A percentile compares a stretch with the other conserved stretches of the same genome.
Conservation (phyloP, 2,888 invertebrate species). For the Augiades crinisus region DNA sequence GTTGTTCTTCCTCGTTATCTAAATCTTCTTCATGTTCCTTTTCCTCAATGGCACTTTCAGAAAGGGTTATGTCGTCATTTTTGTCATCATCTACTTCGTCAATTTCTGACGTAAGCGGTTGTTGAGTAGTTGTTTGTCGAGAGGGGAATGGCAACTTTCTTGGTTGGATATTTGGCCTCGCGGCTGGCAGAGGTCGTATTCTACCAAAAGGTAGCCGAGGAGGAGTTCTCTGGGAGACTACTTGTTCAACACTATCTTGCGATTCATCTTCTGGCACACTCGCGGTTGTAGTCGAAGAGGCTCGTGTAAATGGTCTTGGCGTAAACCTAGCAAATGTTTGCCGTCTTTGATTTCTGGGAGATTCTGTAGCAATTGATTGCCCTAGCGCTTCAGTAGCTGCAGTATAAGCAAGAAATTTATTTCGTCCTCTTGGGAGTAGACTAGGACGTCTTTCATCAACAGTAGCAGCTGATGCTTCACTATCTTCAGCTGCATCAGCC, state of each 20-base stretch:
- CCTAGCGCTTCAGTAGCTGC: slow-evolving; percentile 49
- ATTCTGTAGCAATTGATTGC: slow-evolving; percentile 40
- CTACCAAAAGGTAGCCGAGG: slow-evolving; percentile 50
- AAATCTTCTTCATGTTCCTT: slow-evolving; percentile 61
- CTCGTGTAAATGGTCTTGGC: slow-evolving; percentile 65
- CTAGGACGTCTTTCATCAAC: slow-evolving; percentile 58
- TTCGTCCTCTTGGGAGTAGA: slow-evolving; percentile 60
- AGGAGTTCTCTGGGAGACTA: slow-evolving; percentile 44
- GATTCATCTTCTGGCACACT: slow-evolving; percentile 36
- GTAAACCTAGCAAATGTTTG: slow-evolving; percentile 66
- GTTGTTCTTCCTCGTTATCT: slow-evolving; percentile 38
- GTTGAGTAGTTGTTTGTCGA: slow-evolving; percentile 51
- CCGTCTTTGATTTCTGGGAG: slow-evolving; percentile 46
- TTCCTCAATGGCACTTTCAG: slow-evolving; percentile 75
- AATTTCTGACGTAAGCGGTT: slow-evolving; percentile 36
- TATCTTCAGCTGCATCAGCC: slow-evolving; percentile 53
- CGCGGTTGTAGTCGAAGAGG: slow-evolving; percentile 36
- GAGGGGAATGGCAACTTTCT: slow-evolving; percentile 58
- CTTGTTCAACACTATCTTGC: slow-evolving; percentile 35
- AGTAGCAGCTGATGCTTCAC: slow-evolving; percentile 67
- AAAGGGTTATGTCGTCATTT: slow-evolving; percentile 65
- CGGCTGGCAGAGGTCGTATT: slow-evolving; percentile 42
- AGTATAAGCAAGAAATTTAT: slow-evolving; percentile 48
- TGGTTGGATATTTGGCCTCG: slow-evolving; percentile 42
- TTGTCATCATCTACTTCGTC: slow-evolving; percentile 57